phyloP scores from a whole-genome alignment of 1,140 invertebrate species.

The Macrotrachela quadricornifera region DNA sequence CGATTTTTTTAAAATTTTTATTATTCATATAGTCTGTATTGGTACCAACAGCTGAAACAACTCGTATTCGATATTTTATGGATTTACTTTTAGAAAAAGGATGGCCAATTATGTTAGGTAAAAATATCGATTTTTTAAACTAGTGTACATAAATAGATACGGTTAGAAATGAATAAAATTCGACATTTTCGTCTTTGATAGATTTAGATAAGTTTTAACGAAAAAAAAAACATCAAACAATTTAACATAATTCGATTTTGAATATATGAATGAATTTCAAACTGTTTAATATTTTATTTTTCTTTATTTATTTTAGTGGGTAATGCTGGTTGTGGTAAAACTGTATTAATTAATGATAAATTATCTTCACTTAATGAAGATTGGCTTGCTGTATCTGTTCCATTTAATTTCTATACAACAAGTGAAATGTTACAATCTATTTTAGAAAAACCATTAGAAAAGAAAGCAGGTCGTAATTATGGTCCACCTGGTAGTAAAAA shows the following conservation, averaged over 20 bases:
- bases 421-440: slow-evolving; percentile 87
- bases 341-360: slow-evolving; percentile 64
- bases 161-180: too few relatives aligned
- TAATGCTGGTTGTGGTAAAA: slow-evolving; percentile 51
- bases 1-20: neutral
- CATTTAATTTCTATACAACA: slow-evolving; percentile 87
- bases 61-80: slow-evolving; percentile 63
- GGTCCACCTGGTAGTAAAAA: slow-evolving; percentile 79
- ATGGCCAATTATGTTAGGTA: slow-evolving; percentile 62
- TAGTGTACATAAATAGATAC: too few relatives aligned
- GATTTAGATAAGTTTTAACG: too few relatives aligned
- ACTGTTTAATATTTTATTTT: slow-evolving; percentile 11
- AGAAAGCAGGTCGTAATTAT: slow-evolving; percentile 82
- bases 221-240: too few relatives aligned
- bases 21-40: slow-evolving; percentile 43
- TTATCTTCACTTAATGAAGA: slow-evolving; percentile 54
- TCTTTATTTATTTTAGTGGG: slow-evolving; percentile 15
- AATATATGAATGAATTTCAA: slow-evolving; percentile 47
- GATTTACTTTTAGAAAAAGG: slow-evolving; percentile 64
- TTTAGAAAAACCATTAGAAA: slow-evolving; percentile 79
- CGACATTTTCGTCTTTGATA: too few relatives aligned
- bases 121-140: too few relatives aligned
- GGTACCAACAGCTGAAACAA: slow-evolving; percentile 80
- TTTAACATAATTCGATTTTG: too few relatives aligned
- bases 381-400: slow-evolving; percentile 66